Conservation (phyloP, 2,888 invertebrate genomes). For the Drosophila kokeensis region DNA sequence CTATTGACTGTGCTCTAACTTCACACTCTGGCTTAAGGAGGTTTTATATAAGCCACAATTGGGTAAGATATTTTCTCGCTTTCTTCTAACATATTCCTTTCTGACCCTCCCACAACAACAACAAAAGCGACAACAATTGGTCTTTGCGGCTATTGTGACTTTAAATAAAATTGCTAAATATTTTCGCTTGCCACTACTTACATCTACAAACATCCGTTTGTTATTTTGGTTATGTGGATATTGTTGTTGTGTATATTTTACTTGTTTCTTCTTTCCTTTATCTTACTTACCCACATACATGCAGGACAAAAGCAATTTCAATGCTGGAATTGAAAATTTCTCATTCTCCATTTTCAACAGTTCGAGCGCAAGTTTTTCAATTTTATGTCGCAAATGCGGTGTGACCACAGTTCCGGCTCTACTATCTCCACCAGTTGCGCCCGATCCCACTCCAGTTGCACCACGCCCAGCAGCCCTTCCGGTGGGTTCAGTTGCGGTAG, state of each 20-base stretch:
- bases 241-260: slow-evolving; percentile 33
- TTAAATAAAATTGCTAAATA: slow-evolving; percentile 71
- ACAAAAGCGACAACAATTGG: not conserved
- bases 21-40: not conserved
- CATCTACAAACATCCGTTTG: slow-evolving; percentile 24
- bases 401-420: slow-evolving; percentile 83
- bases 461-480: slow-evolving; percentile 39
- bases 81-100: not conserved
- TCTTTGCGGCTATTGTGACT: slow-evolving; percentile 34
- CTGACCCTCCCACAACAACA: slow-evolving; percentile 1
- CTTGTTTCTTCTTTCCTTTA: slow-evolving; percentile 11
- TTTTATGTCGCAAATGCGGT: slow-evolving; percentile 87
- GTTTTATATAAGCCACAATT: not conserved
- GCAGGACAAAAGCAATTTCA: slow-evolving; percentile 91
- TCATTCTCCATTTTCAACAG: slow-evolving; percentile 89
- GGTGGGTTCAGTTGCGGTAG: slow-evolving; percentile 20
- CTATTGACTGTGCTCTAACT: not conserved
- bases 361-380: slow-evolving; percentile 89
- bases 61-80: not conserved
- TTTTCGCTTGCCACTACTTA: slow-evolving; percentile 32
- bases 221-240: slow-evolving; percentile 19
- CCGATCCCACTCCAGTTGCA: slow-evolving; percentile 12
- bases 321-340: slow-evolving; percentile 89
- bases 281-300: slow-evolving; percentile 89
- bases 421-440: slow-evolving; percentile 24